Conservation (phyloP, 2,113 vertebrate genomes). For the Dipodomys merriami region DNA sequence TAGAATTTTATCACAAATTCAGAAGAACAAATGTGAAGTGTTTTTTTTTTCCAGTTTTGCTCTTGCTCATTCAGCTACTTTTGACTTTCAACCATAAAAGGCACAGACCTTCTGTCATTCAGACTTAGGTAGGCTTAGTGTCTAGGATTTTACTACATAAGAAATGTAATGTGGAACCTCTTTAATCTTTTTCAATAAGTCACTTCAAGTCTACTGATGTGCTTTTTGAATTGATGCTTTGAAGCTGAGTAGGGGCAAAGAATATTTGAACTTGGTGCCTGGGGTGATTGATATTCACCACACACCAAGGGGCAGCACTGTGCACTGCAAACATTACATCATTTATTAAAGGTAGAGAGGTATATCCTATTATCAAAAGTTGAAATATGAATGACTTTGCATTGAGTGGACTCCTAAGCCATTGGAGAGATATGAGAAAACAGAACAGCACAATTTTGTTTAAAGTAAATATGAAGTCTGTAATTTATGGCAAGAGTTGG, state of each 20-base stretch:
- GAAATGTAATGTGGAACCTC: constrained; percentile 62
- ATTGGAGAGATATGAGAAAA: constrained; percentile 14
- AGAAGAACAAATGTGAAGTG: background rate
- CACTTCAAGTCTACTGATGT: constrained; percentile 65
- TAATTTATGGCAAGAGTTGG: constrained; percentile 16
- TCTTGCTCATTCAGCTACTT: constrained; percentile 45
- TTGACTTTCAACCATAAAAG: constrained; percentile 53
- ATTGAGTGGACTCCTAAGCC: constrained; percentile 12
- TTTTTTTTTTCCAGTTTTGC: constrained; percentile 5
- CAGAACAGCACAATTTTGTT: constrained; percentile 11
- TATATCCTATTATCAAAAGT: constrained; percentile 5
- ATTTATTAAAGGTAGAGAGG: constrained; percentile 53
- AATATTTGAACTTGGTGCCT: constrained; percentile 63
- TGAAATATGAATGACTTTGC: constrained; percentile 34
- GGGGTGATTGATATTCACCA: constrained; percentile 51
- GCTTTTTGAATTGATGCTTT: constrained; percentile 68
- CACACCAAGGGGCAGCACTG: background rate
- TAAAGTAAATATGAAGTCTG: constrained; percentile 11
- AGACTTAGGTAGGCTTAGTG: constrained; percentile 69
- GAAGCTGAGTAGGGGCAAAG: constrained; percentile 63
- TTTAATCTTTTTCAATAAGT: constrained; percentile 75
- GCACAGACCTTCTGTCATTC: constrained; percentile 60
- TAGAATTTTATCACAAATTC: constrained; percentile 44
- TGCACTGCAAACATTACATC: constrained; percentile 40
- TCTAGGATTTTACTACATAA: constrained; percentile 68